phyloP scores from a whole-genome alignment of 2,888 invertebrate genomes.

The Margaritifera margaritifera region DNA sequence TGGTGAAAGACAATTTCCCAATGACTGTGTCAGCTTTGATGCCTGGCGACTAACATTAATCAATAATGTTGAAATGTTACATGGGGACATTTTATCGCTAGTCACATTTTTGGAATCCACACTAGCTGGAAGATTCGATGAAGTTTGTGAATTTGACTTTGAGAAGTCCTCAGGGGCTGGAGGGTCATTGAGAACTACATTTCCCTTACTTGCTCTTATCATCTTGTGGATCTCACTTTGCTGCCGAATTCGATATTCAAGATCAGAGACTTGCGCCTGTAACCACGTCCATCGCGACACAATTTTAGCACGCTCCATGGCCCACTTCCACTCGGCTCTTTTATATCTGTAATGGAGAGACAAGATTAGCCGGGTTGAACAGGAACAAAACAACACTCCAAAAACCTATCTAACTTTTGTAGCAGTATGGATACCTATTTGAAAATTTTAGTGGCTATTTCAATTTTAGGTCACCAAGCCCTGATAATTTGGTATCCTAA shows the following conservation, averaged over 20 bases:
- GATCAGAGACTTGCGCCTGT: constrained; percentile 91
- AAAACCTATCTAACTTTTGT: neutral
- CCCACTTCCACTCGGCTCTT: constrained; percentile 73
- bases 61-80: constrained; percentile 63
- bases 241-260: constrained; percentile 92
- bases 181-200: constrained; percentile 74
- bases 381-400: neutral
- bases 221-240: constrained; percentile 84
- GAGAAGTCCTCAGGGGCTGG: constrained; percentile 46
- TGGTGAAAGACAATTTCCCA: constrained; percentile 66
- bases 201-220: constrained; percentile 78
- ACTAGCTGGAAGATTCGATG: no score
- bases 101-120: constrained; percentile 39
- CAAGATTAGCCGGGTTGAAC: neutral
- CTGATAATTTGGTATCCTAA: no score
- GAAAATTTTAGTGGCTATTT: no score
- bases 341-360: constrained; percentile 72
- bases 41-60: constrained; percentile 68
- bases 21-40: constrained; percentile 60
- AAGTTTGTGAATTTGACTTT: constrained; percentile 2
- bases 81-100: constrained; percentile 57
- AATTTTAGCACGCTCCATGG: constrained; percentile 85
- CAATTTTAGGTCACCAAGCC: no score
- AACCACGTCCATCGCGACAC: constrained; percentile 94
- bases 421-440: neutral